phyloP scores from a whole-genome alignment of 2,113 vertebrate genomes.

The Colistium nudipinnis region DNA sequence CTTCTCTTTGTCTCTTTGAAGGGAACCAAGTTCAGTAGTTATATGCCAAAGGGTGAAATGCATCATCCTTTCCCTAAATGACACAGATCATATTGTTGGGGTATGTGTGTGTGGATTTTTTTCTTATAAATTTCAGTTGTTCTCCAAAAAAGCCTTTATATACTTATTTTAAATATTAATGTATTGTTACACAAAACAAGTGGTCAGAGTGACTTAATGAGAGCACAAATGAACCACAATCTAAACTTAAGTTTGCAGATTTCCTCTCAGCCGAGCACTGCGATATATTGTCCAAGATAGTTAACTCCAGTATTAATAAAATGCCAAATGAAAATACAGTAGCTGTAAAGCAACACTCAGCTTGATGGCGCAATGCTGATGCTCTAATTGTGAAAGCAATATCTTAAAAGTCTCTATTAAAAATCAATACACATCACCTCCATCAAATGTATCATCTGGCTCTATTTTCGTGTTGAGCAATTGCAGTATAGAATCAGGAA shows the following conservation, averaged over 20 bases:
- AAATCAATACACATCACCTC: slow-evolving; percentile 75
- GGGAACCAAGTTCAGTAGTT: no score
- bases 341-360: slow-evolving; percentile 63
- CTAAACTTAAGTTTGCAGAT: slow-evolving; percentile 1
- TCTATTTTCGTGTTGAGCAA: slow-evolving; percentile 38
- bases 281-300: slow-evolving; percentile 17
- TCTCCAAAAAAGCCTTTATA: neutral
- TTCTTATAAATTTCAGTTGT: neutral
- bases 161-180: neutral
- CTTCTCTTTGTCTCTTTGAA: no score
- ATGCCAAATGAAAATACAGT: slow-evolving; percentile 61
- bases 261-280: slow-evolving; percentile 11
- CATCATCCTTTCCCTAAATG: no score
- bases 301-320: slow-evolving; percentile 59
- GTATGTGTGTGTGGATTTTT: no score
- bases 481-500: neutral
- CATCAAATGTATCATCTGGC: slow-evolving; percentile 61
- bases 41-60: no score
- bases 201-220: neutral
- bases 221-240: slow-evolving; percentile 24
- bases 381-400: slow-evolving; percentile 79
- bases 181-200: neutral
- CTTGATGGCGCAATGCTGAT: slow-evolving; percentile 63
- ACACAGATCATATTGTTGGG: no score
- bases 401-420: slow-evolving; percentile 76